Base-by-base conservation (phyloP, 2,888 invertebrate species). In the Idaea aversata region DNA sequence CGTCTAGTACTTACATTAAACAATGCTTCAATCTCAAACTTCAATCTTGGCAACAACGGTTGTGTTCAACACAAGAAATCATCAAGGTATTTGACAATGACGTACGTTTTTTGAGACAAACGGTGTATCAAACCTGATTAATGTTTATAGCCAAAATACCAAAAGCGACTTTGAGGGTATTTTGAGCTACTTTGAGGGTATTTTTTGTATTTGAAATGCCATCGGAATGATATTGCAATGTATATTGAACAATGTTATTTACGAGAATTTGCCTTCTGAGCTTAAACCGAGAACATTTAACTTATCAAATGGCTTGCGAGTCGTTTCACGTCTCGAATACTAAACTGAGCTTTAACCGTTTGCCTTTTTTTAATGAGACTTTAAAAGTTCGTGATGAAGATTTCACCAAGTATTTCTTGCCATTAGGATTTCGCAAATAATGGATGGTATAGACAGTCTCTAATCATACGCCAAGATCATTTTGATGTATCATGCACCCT, bases 251-350 rank as follows among this genome's bases (percentile, higher is more conserved):
- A 25, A 25, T 25, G 25, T 25, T 25, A 1, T 25, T 25, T 25
- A 25, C 25, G 25, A 25, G 25, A 25, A 25, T 25, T 25, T 1
- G 25, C 25, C 25, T 25, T 25, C 3, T 25, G 2, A 25, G 25
- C 25, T 25, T 25, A 25, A 25, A 3, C 3, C 25, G 25, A 25
- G 25, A 25, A 25, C 25, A 25, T 25, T 25, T 25, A 25, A 72
- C 58, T 67, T 69, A 65, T 62, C 69, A 71, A 75, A 72, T 70
- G 68, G 68, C 67, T 68, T 67, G 71, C 68, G 70, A 76, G 71
- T 77, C 69, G 67, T 73, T 77, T 76, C 70, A 74, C 72, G 68
- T 75, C 68, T 65, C 75, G 75, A 80, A 75, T 66, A 73, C 73
- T 71, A 74, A 69, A 76, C 80, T 77, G 72, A 67, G 47, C 10